Conservation (phyloP, 2,797 vertebrate species). For the Pipistrellus nathusii region DNA sequence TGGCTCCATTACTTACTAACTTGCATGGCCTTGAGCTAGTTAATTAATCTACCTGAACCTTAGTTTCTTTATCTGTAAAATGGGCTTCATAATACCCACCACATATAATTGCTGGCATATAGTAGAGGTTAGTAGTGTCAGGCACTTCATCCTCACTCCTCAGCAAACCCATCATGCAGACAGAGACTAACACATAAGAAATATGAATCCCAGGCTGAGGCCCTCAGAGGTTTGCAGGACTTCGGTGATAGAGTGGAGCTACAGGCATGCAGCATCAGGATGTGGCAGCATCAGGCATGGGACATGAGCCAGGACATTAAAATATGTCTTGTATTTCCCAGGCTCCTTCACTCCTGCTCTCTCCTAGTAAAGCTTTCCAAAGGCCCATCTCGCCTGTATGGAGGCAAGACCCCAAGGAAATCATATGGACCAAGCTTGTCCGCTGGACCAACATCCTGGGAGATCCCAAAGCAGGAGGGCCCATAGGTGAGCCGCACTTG, state of each 20-base stretch:
- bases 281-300: not conserved
- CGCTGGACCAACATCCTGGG: not conserved
- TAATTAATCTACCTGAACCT: constrained; percentile 15
- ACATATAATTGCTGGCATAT: not conserved
- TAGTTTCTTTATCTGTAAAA: constrained; percentile 45
- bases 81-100: not conserved
- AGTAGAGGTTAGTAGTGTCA: not conserved
- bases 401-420: not conserved
- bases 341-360: not conserved
- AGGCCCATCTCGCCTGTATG: not conserved
- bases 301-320: not conserved
- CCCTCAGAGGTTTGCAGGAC: not conserved
- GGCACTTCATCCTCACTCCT: not conserved
- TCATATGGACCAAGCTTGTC: not conserved
- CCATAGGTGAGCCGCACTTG: not conserved
- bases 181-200: not conserved
- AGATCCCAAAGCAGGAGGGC: not conserved
- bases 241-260: not conserved
- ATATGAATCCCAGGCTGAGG: not conserved
- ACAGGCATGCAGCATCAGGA: not conserved
- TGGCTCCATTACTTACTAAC: not conserved
- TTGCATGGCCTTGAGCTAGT: not conserved
- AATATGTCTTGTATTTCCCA: not conserved
- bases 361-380: constrained; percentile 12
- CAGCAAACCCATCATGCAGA: not conserved